Percentiles rank a stretch among this genome's conserved stretches.
These are phyloP conservation scores for Euschistus heros DNA, from an alignment of 1,140 invertebrate genomes.

Conservation along the genomic window DNA sequence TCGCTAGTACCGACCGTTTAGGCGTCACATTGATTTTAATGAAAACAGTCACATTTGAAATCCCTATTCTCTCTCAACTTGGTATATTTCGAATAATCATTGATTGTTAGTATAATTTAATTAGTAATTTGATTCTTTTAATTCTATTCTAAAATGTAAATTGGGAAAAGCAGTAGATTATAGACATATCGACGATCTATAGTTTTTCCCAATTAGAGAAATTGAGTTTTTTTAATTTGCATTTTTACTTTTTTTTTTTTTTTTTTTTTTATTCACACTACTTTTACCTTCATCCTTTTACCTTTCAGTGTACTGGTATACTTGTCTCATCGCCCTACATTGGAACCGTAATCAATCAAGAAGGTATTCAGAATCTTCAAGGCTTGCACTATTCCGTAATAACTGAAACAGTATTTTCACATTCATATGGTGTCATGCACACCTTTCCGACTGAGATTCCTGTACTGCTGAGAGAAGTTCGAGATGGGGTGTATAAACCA, in stretches of 20 bases:
- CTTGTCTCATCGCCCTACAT: conserved; percentile 47
- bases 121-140: too few relatives aligned
- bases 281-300: background rate
- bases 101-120: too few relatives aligned
- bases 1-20: too few relatives aligned
- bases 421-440: conserved; percentile 54
- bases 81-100: too few relatives aligned
- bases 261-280: conserved; percentile 8
- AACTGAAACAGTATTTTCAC: conserved; percentile 57
- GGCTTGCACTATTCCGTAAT: conserved; percentile 55
- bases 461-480: conserved; percentile 51
- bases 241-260: background rate
- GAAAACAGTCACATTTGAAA: too few relatives aligned
- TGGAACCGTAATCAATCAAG: conserved; percentile 41
- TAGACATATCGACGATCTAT: too few relatives aligned
- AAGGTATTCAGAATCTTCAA: conserved; percentile 55
- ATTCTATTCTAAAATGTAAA: too few relatives aligned
- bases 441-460: conserved; percentile 57
- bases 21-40: too few relatives aligned
- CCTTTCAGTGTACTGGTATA: conserved; percentile 46
- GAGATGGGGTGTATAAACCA: conserved; percentile 51
- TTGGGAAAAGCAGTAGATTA: too few relatives aligned
- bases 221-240: background rate
- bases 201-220: too few relatives aligned
- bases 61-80: too few relatives aligned